A percentile compares a stretch with the other conserved stretches of the same genome.
Evolutionary conservation across 2,888 invertebrate species (phyloP).

Genomic region (Polia nebulosa): DNA sequence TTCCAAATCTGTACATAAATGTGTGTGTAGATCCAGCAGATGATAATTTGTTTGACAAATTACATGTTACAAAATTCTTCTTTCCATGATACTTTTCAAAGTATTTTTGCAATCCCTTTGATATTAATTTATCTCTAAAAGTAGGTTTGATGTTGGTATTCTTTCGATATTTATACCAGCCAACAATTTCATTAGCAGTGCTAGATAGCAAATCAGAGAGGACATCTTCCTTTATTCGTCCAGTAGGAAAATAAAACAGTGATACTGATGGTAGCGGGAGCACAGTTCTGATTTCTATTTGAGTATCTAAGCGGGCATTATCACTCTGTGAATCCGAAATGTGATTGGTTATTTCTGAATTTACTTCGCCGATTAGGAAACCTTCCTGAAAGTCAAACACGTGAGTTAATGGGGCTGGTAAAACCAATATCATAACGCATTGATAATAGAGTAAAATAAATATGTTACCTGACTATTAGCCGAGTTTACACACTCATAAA

Average conservation of each 20-base stretch:
- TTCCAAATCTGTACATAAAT: conserved; percentile 92
- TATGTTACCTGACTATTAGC: conserved; percentile 90
- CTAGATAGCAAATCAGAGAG: conserved; percentile 89
- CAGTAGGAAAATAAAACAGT: conserved; percentile 91
- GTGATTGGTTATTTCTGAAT: conserved; percentile 92
- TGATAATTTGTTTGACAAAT: conserved; percentile 90
- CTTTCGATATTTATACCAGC: conserved; percentile 93
- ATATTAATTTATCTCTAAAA: conserved; percentile 92
- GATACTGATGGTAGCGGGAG: conserved; percentile 91
- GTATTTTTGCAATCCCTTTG: conserved; percentile 91
- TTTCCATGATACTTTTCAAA: conserved; percentile 89
- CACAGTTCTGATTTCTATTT: conserved; percentile 92
- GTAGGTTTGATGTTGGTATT: conserved; percentile 90
- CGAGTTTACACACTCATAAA: conserved; percentile 93
- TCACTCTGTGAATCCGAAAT: conserved; percentile 93
- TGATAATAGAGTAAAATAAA: background rate
- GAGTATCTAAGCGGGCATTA: conserved; percentile 91
- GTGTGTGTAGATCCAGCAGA: conserved; percentile 91
- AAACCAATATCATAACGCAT: conserved; percentile 1
- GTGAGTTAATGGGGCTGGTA: conserved; percentile 5
- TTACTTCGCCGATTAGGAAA: conserved; percentile 92
- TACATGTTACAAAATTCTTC: conserved; percentile 92
- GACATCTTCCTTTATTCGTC: conserved; percentile 90
- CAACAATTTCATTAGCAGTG: conserved; percentile 91
- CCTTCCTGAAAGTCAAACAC: conserved; percentile 87